A percentile compares a stretch with the other conserved stretches of the same genome.
These are phyloP conservation scores for Sebastolobus alascanus DNA, from an alignment of 2,797 vertebrate species.

Conservation along the genomic window DNA sequence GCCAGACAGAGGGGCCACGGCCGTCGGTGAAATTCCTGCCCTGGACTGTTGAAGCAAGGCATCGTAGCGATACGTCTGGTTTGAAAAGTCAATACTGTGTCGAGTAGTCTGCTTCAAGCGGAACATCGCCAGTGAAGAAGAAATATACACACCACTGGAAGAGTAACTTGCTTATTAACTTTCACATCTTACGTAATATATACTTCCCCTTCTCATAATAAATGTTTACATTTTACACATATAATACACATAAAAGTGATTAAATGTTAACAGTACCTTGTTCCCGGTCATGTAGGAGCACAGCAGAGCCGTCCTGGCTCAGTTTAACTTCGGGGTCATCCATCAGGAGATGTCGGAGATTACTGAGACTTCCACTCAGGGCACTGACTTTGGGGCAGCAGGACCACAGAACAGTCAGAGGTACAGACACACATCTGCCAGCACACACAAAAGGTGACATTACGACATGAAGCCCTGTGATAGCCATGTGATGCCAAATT, in stretches of 20 bases:
- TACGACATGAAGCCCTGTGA: background rate
- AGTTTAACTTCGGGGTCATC: conserved; percentile 77
- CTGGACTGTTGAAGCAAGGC: background rate
- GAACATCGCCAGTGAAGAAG: background rate
- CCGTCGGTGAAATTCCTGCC: no score
- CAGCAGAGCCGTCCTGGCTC: conserved; percentile 82
- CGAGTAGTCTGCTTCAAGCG: background rate
- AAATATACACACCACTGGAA: background rate
- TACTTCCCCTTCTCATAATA: background rate
- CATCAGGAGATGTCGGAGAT: conserved; percentile 80
- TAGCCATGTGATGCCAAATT: background rate
- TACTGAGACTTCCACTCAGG: conserved; percentile 84
- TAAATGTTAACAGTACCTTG: conserved; percentile 33
- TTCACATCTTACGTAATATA: background rate
- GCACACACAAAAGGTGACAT: background rate
- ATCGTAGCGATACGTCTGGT: background rate
- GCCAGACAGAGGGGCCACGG: no score
- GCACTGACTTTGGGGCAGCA: conserved; percentile 82
- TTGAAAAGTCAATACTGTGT: background rate
- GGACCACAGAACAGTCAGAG: conserved; percentile 86
- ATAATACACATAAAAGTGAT: background rate
- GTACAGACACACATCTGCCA: conserved; percentile 80
- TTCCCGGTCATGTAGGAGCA: conserved; percentile 72
- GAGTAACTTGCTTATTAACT: background rate
- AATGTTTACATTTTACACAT: background rate